phyloP scores from a whole-genome alignment of 37 sponge, comb jelly and placozoan species.

The Eunapius fragilis region DNA sequence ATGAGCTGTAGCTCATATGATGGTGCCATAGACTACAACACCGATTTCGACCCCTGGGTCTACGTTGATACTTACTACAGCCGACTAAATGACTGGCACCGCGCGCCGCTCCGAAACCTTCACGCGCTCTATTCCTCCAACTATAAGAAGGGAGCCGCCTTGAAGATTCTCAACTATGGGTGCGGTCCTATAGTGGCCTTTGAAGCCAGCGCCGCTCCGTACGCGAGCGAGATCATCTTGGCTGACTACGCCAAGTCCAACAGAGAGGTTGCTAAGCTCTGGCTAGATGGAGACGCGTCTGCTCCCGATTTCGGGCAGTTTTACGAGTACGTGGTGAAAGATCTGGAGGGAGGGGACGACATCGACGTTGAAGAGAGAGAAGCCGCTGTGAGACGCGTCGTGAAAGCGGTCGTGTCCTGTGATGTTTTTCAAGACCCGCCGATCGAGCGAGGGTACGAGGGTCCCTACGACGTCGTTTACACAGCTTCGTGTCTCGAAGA shows the following conservation, averaged over 20 bases:
- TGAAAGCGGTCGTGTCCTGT: constrained; percentile 48
- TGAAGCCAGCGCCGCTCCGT: constrained; percentile 20
- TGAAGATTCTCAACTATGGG: constrained; percentile 47
- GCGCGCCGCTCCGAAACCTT: not conserved
- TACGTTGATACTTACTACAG: not conserved
- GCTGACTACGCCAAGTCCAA: constrained; percentile 37
- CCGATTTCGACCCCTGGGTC: not conserved
- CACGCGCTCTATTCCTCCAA: not conserved
- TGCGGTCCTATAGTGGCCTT: constrained; percentile 23
- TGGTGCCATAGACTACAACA: not conserved
- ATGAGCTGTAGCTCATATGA: not conserved
- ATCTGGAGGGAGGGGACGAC: constrained; percentile 31
- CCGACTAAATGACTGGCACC: not conserved
- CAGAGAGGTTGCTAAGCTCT: constrained; percentile 5
- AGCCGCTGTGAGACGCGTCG: not conserved
- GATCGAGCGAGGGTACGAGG: constrained; percentile 1
- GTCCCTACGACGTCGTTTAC: constrained; percentile 37
- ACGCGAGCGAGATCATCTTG: constrained; percentile 39
- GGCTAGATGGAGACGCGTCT: constrained; percentile 19
- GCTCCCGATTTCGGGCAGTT: constrained; percentile 27
- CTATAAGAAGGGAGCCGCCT: not conserved
- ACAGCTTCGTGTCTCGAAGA: constrained; percentile 5
- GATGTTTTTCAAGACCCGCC: constrained; percentile 22
- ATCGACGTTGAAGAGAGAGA: constrained; percentile 13
- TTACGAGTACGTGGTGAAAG: constrained; percentile 41